These are phyloP conservation scores for Drosophila murphyi DNA, from an alignment of 1,140 invertebrate species.

Conservation along the genomic window DNA sequence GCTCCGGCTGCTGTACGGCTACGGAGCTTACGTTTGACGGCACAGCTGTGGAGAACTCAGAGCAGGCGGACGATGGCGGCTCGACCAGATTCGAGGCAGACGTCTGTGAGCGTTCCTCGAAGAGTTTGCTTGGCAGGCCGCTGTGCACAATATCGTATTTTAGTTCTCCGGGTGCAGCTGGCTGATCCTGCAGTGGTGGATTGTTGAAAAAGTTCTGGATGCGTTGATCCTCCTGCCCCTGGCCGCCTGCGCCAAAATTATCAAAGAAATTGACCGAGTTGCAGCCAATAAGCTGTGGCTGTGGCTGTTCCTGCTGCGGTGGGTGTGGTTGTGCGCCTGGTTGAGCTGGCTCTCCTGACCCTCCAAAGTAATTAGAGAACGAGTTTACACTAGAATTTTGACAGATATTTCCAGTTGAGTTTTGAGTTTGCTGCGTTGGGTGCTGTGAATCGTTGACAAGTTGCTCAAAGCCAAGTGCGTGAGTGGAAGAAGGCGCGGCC, in stretches of 20 bases:
- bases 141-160: slow-evolving; percentile 83
- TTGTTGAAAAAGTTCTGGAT: slow-evolving; percentile 84
- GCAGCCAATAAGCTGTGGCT: slow-evolving; percentile 1
- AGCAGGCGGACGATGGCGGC: slow-evolving; percentile 81
- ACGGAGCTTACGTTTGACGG: slow-evolving; percentile 1
- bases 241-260: slow-evolving; percentile 39
- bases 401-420: slow-evolving; percentile 34
- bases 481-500: neutral
- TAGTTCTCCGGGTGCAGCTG: slow-evolving; percentile 67
- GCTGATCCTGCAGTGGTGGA: slow-evolving; percentile 77
- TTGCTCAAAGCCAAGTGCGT: slow-evolving; percentile 69
- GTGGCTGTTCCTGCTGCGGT: slow-evolving; percentile 2
- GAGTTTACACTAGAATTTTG: slow-evolving; percentile 70
- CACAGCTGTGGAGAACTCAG: slow-evolving; percentile 69
- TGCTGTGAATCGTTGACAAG: slow-evolving; percentile 60
- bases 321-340: slow-evolving; percentile 8
- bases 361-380: slow-evolving; percentile 60
- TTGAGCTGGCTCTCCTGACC: slow-evolving; percentile 4
- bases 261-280: slow-evolving; percentile 67
- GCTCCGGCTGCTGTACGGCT: slow-evolving; percentile 1
- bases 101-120: slow-evolving; percentile 65
- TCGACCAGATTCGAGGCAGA: slow-evolving; percentile 77
- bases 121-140: slow-evolving; percentile 58
- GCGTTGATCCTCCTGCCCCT: slow-evolving; percentile 70
- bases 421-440: slow-evolving; percentile 36